Evolutionary conservation across 1,140 invertebrate species (phyloP).

Genomic region (Drosophila mayri): DNA sequence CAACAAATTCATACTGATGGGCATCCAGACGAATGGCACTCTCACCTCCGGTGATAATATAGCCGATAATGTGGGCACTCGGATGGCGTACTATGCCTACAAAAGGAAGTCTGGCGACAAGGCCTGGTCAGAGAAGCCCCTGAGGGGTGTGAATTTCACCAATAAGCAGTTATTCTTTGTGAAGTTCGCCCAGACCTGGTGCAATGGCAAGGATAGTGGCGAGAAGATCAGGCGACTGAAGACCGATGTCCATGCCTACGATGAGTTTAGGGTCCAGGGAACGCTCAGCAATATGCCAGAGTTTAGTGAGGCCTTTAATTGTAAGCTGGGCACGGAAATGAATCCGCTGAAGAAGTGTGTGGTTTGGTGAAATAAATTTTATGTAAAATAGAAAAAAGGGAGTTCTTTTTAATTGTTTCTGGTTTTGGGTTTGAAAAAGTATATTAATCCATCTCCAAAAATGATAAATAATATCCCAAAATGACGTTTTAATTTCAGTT

Average conservation of each 20-base stretch:
- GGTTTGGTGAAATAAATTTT: constrained; percentile 67
- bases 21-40: constrained; percentile 89
- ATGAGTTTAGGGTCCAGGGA: constrained; percentile 88
- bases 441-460: neutral
- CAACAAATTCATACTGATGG: constrained; percentile 73
- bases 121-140: constrained; percentile 84
- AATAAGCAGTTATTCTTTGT: constrained; percentile 87
- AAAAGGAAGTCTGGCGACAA: constrained; percentile 83
- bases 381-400: neutral
- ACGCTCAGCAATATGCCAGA: constrained; percentile 89
- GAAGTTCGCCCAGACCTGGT: constrained; percentile 87
- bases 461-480: neutral
- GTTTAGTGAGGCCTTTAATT: constrained; percentile 88
- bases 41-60: constrained; percentile 94
- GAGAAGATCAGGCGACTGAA: constrained; percentile 69
- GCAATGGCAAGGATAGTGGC: constrained; percentile 85
- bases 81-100: constrained; percentile 90
- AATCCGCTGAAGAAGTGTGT: constrained; percentile 89
- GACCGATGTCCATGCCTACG: constrained; percentile 78
- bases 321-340: constrained; percentile 87
- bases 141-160: constrained; percentile 86
- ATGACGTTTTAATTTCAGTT: neutral
- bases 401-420: neutral
- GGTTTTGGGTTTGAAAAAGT: too few species aligned
- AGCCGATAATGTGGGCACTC: constrained; percentile 94